These are phyloP conservation scores for Gavia stellata DNA, from an alignment of 2,113 vertebrate species.

Conservation along the genomic window DNA sequence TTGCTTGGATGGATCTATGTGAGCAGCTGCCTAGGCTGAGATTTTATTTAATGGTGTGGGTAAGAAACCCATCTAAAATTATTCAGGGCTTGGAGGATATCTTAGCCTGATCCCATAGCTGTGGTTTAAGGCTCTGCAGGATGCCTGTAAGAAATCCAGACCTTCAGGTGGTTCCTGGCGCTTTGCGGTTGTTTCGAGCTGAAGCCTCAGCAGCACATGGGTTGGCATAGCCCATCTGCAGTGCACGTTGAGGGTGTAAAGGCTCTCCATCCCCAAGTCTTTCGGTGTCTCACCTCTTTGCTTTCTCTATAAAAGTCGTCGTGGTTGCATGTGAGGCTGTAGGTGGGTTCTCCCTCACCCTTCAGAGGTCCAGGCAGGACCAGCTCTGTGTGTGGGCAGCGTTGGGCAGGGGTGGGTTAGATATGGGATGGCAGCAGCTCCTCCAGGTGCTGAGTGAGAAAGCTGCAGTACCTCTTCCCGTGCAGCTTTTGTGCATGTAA, in stretches of 20 bases:
- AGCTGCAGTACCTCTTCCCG: background rate
- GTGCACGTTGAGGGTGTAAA: rapidly evolving
- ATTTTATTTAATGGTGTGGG: background rate
- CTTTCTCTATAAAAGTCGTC: background rate
- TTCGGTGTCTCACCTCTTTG: background rate
- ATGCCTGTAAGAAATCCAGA: background rate
- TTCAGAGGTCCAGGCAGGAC: background rate
- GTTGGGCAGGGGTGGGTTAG: background rate
- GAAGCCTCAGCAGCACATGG: background rate
- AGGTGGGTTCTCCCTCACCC: background rate
- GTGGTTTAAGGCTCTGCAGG: background rate
- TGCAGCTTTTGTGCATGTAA: background rate
- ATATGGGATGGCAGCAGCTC: rapidly evolving
- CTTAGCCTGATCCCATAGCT: background rate
- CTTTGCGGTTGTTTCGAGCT: background rate
- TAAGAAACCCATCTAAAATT: background rate
- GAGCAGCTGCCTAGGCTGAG: background rate
- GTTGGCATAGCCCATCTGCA: background rate
- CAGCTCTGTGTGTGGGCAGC: background rate
- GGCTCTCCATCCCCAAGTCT: background rate
- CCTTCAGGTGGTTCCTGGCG: background rate
- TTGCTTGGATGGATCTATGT: background rate
- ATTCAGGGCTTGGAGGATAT: background rate
- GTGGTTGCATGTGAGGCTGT: background rate
- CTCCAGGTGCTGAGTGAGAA: rapidly evolving